Conservation (phyloP, 2,113 vertebrate species). For the Chlorodrepanis virens region DNA sequence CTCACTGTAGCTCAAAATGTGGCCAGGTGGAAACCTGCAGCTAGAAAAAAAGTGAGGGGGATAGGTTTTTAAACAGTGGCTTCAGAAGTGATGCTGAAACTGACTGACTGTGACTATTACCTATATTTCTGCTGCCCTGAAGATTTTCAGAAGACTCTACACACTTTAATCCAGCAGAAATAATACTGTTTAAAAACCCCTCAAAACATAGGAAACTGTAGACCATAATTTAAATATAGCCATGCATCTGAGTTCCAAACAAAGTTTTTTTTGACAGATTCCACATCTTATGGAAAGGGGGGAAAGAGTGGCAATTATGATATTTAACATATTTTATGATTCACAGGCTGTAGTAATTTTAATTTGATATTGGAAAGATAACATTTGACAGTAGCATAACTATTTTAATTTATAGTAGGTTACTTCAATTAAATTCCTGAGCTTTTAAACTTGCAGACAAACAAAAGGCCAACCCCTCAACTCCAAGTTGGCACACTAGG, state of each 20-base stretch:
- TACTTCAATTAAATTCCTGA: background rate
- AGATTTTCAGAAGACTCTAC: background rate
- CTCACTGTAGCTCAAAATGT: background rate
- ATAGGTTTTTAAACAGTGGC: background rate
- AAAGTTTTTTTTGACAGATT: background rate
- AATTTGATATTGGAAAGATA: background rate
- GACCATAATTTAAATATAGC: background rate
- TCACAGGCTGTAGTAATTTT: background rate
- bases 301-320: background rate
- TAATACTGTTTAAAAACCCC: rapidly evolving
- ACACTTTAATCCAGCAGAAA: background rate
- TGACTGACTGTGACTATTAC: background rate
- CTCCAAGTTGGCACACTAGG: background rate
- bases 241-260: background rate
- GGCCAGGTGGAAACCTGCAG: background rate
- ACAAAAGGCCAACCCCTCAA: background rate
- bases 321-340: background rate
- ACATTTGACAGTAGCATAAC: background rate
- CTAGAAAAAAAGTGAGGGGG: background rate
- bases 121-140: background rate
- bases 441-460: background rate
- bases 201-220: background rate
- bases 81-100: background rate
- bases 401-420: background rate
- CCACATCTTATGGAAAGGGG: background rate